Evolutionary conservation across 1,140 invertebrate genomes (phyloP), one percentile per base, ranked within the genome.

Genomic region (Leucophenga varia): DNA sequence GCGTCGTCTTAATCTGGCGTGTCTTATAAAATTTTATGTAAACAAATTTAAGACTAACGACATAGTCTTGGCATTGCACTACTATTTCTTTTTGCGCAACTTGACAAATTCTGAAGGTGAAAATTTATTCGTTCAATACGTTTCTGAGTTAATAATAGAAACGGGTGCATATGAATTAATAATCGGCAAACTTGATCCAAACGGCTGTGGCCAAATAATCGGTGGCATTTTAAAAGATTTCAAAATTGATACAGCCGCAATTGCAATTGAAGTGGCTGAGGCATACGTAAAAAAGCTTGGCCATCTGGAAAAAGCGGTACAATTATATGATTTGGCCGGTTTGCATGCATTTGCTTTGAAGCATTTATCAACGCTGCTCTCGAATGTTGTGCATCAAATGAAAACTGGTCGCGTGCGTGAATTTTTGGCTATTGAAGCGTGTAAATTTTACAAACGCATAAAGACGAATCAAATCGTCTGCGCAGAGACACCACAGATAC

Each of bases 221-320:
- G 71, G 72, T 2, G 72, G 73, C 12, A 54, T 85, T 0, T 67
- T 85, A 14, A 80, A 83, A 56, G 79, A 84, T 52, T 85, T 86
- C 54, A 80, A 80, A 47, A 79, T 84, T 35, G 76, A 74, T 37
- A 79, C 80, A 4, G 75, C 78, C 36, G 80, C 76, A n/a, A 78
- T 81, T 34, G 82, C 82, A 19, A 78, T 78, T 51, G 77, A 82
- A 65, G 83, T 87, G 3, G 86, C 84, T 2, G 83, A 86, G 51
- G 81, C 84, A 51, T 70, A 88, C 18, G 82, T 86, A 0, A 17
- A 38, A 1, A 84, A 83, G 25, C 92, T 91, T 76, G 95, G 94
- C 4, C 76, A 91, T 39, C 87, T 93, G 74, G 93, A 97, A 82
- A 93, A 97, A 77, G 91, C 94, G 3, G 87, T 97, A 32, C 86